Evolutionary conservation across 2,113 vertebrate genomes (phyloP).

Genomic region (Laticauda colubrina): DNA sequence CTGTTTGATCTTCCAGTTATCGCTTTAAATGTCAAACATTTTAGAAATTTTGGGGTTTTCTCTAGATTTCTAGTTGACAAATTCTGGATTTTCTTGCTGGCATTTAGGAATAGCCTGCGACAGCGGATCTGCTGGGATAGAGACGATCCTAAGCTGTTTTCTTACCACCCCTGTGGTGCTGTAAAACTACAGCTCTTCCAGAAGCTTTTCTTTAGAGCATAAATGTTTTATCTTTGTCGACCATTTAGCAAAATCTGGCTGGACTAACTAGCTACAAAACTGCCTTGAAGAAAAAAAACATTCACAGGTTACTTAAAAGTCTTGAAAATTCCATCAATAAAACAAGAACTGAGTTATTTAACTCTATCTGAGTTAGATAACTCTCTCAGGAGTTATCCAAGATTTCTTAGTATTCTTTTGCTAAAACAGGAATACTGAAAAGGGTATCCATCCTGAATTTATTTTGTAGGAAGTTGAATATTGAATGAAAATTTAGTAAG

Average conservation of each 20-base stretch:
- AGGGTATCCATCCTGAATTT: not conserved
- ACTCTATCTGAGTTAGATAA: too few relatives aligned
- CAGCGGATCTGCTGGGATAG: slow-evolving; percentile 5
- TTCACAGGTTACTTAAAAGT: not conserved
- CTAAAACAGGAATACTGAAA: not conserved
- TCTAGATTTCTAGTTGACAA: slow-evolving; percentile 8
- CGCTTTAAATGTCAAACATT: not conserved
- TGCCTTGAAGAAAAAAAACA: not conserved
- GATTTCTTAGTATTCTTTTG: not conserved
- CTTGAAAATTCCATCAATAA: slow-evolving; percentile 16
- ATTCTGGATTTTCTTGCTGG: slow-evolving; percentile 9
- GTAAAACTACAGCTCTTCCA: slow-evolving; percentile 7
- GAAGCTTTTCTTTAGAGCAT: not conserved
- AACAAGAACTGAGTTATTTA: not conserved
- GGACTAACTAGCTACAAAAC: not conserved
- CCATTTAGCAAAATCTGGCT: not conserved
- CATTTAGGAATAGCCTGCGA: slow-evolving; percentile 17
- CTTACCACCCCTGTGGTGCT: slow-evolving; percentile 26
- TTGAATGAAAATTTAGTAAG: not conserved
- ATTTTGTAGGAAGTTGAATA: not conserved
- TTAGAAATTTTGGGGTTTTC: not conserved
- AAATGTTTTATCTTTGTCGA: not conserved
- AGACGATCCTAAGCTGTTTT: not conserved
- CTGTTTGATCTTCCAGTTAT: not conserved
- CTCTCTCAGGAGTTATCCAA: not conserved